phyloP scores from a whole-genome alignment of 1,140 invertebrate genomes.

The Anastrepha obliqua region DNA sequence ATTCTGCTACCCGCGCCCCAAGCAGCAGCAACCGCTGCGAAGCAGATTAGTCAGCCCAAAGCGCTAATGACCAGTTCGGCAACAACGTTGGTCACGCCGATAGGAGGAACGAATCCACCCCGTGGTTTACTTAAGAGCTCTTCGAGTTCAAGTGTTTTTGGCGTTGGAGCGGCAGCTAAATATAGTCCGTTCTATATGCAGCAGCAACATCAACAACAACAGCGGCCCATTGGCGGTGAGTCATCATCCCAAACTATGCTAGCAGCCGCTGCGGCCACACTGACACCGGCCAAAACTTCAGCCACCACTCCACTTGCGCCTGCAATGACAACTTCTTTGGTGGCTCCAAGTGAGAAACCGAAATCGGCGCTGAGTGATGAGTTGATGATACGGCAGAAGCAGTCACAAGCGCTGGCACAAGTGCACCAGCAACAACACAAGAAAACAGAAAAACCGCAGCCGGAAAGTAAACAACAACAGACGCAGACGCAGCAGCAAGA shows the following conservation, averaged over 20 bases:
- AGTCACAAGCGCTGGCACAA: constrained; percentile 26
- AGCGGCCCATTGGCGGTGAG: background rate
- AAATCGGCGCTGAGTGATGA: constrained; percentile 57
- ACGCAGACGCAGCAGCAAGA: background rate
- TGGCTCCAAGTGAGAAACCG: constrained; percentile 54
- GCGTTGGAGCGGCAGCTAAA: constrained; percentile 49
- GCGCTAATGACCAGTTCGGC: constrained; percentile 29
- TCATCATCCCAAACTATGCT: constrained; percentile 19
- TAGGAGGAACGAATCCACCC: constrained; percentile 30
- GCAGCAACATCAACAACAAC: constrained; percentile 1
- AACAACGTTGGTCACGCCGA: constrained; percentile 48
- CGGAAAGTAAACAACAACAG: constrained; percentile 51
- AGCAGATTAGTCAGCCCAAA: constrained; percentile 51
- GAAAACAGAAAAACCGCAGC: constrained; percentile 41
- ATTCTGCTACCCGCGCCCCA: constrained; percentile 62
- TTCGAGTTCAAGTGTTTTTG: constrained; percentile 60
- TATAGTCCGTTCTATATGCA: constrained; percentile 59
- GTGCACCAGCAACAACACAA: constrained; percentile 47
- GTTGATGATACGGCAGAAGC: constrained; percentile 56
- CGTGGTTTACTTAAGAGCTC: constrained; percentile 58
- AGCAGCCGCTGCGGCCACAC: background rate
- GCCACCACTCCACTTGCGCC: constrained; percentile 25
- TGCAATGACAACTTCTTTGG: constrained; percentile 57
- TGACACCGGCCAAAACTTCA: background rate
- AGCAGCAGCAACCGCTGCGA: constrained; percentile 46